phyloP scores from a whole-genome alignment of 2,888 invertebrate genomes.

The Trilocha varians region DNA sequence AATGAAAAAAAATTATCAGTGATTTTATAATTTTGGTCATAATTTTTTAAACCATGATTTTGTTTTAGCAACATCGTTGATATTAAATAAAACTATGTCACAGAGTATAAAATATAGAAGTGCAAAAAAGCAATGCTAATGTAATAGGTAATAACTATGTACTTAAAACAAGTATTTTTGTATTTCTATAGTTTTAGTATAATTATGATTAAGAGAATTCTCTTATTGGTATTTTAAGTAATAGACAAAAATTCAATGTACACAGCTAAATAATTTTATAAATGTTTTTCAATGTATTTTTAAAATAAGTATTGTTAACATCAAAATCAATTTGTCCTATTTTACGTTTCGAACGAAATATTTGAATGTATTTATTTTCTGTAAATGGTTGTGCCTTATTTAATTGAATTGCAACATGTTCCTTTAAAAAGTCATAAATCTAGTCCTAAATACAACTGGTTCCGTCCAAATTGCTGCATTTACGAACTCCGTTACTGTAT shows the following conservation, averaged over 20 bases:
- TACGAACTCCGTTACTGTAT: conserved; percentile 32
- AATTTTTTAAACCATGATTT: no score
- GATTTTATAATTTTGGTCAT: no score
- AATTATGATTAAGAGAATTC: background rate
- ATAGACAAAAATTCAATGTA: background rate
- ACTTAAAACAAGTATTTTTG: background rate
- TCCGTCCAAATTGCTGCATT: conserved; percentile 67
- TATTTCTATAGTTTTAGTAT: background rate
- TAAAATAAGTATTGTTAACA: background rate
- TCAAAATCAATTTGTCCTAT: background rate
- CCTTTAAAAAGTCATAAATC: conserved; percentile 48
- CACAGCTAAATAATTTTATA: background rate
- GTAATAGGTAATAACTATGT: background rate
- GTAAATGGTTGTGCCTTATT: conserved; percentile 60
- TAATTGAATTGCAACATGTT: conserved; percentile 21
- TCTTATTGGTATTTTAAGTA: background rate
- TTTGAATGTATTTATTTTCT: background rate
- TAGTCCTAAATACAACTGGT: conserved; percentile 62
- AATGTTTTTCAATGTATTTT: background rate
- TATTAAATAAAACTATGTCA: no score
- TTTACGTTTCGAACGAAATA: background rate
- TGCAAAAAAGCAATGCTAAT: background rate
- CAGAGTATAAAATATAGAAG: no score
- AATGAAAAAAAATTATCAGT: no score
- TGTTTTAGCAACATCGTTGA: no score